Conservation (phyloP, 2,888 invertebrate genomes). For the Drosophila mercatorum region DNA sequence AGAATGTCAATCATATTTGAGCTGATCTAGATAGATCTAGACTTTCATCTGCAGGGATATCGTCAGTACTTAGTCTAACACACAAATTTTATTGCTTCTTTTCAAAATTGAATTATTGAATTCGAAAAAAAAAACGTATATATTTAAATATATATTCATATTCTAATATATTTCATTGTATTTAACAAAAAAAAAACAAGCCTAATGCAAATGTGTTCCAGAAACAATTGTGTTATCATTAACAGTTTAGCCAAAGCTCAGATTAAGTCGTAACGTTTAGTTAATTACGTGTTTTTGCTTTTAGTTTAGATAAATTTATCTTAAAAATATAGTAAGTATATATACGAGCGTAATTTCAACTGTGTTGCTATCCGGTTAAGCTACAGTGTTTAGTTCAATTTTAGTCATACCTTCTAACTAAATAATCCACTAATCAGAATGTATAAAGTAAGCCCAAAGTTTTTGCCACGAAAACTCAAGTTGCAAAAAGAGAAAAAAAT, state of each 20-base stretch:
- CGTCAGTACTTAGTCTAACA: conserved; percentile 9
- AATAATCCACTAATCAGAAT: conserved; percentile 14
- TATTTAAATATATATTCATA: conserved; percentile 13
- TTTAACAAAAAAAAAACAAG: conserved; percentile 36
- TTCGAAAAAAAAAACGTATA: conserved; percentile 28
- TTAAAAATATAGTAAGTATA: conserved; percentile 21
- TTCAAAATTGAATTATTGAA: conserved; percentile 26
- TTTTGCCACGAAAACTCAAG: conserved; percentile 10
- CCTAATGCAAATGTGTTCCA: conserved; percentile 72
- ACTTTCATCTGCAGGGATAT: not conserved
- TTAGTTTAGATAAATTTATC: conserved; percentile 63
- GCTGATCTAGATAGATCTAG: not conserved
- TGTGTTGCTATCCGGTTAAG: conserved; percentile 45
- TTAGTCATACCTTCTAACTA: conserved; percentile 46
- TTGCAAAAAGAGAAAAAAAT: not conserved
- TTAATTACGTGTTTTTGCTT: conserved; percentile 40
- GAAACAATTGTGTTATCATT: conserved; percentile 62
- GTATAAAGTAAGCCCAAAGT: conserved; percentile 38
- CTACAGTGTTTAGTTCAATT: conserved; percentile 69
- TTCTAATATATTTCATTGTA: conserved; percentile 31
- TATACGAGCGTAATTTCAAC: conserved; percentile 18
- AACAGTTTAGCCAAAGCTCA: conserved; percentile 73
- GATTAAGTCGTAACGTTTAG: conserved; percentile 45
- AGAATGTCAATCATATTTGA: not conserved
- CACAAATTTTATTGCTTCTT: conserved; percentile 5